phyloP scores from a whole-genome alignment of 1,140 invertebrate species.

The Drosophila sucinea region DNA sequence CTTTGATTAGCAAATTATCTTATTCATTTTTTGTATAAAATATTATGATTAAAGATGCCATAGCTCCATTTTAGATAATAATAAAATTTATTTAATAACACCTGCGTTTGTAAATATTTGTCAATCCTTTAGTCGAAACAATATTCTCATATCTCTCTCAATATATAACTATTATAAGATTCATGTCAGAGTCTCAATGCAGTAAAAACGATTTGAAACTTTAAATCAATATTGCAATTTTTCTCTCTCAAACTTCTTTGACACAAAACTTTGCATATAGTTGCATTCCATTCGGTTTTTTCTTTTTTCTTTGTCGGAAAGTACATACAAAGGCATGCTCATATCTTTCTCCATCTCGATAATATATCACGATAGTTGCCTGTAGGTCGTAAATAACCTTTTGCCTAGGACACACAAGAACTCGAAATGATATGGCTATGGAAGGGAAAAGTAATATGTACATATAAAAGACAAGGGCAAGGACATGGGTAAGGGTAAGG shows the following conservation, averaged over 20 bases:
- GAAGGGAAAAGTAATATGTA: constrained; percentile 32
- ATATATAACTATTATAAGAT: too few species aligned
- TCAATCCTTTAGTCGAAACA: too few species aligned
- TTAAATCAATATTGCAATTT: too few species aligned
- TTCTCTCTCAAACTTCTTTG: not conserved
- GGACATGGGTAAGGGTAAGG: not conserved
- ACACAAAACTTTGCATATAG: not conserved
- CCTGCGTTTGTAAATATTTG: too few species aligned
- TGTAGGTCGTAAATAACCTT: constrained; percentile 44
- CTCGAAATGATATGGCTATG: constrained; percentile 47
- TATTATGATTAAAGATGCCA: too few species aligned
- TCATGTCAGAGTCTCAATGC: too few species aligned
- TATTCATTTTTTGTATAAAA: too few species aligned
- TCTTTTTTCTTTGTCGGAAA: constrained; percentile 24
- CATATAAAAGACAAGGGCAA: not conserved
- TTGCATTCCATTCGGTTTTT: not conserved
- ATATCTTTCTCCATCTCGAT: constrained; percentile 33
- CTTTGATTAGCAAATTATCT: too few species aligned
- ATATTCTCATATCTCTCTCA: too few species aligned
- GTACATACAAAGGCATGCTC: constrained; percentile 38
- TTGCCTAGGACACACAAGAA: constrained; percentile 55
- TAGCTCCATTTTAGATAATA: too few species aligned
- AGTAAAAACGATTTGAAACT: too few species aligned
- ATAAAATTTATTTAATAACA: too few species aligned
- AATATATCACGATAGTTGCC: constrained; percentile 14